Conservation (phyloP, 1,140 invertebrate genomes). For the Thaumetopoea pityocampa region DNA sequence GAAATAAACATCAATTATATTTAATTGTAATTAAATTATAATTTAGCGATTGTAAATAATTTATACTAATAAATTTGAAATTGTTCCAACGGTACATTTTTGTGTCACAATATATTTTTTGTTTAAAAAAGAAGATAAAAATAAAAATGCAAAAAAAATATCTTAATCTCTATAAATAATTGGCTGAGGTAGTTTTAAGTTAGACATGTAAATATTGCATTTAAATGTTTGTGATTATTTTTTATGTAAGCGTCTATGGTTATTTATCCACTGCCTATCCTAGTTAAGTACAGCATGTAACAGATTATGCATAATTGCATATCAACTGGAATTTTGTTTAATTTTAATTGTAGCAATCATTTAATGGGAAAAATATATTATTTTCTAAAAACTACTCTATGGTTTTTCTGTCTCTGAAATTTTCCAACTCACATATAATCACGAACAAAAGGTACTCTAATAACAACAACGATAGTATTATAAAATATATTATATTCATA, state of each 20-base stretch:
- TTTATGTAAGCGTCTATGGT: constrained; percentile 25
- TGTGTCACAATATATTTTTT: constrained; percentile 35
- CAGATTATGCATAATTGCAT: constrained; percentile 29
- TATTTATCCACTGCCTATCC: constrained; percentile 15
- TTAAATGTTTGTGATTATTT: constrained; percentile 66
- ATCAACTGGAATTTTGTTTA: constrained; percentile 66
- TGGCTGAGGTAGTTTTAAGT: constrained; percentile 33
- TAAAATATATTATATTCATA: no score
- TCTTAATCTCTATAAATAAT: constrained; percentile 40
- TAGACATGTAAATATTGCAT: constrained; percentile 70
- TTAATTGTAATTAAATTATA: constrained; percentile 25
- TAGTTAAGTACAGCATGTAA: constrained; percentile 58
- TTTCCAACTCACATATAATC: background rate
- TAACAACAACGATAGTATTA: constrained; percentile 8
- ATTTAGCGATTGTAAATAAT: constrained; percentile 40
- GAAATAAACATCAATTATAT: no score
- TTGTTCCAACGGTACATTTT: constrained; percentile 33
- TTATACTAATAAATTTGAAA: constrained; percentile 20
- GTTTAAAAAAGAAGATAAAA: constrained; percentile 40
- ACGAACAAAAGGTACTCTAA: background rate
- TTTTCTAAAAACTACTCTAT: constrained; percentile 50
- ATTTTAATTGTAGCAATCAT: constrained; percentile 37
- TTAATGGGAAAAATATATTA: constrained; percentile 65
- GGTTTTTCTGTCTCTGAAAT: constrained; percentile 16
- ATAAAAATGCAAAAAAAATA: constrained; percentile 27